Evolutionary conservation across 2,797 vertebrate genomes (phyloP).

Genomic region (Argyrosomus regius): DNA sequence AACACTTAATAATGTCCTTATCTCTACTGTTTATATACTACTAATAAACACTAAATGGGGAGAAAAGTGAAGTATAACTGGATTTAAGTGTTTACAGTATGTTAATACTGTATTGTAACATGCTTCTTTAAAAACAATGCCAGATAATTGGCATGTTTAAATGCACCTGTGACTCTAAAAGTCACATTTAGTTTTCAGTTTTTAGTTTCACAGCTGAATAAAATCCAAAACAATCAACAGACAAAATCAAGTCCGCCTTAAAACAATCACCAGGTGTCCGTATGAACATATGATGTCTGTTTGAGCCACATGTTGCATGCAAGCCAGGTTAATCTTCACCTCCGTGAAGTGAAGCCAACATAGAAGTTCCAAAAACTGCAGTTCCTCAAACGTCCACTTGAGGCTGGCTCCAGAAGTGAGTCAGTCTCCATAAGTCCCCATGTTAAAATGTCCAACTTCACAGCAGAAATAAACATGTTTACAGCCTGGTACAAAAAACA

Average conservation of each 20-base stretch:
- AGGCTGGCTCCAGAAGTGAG: too few species aligned
- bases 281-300: too few species aligned
- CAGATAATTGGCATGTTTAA: conserved; percentile 1
- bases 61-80: background rate
- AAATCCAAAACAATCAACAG: background rate
- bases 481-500: too few species aligned
- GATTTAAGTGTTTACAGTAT: conserved; percentile 12
- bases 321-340: too few species aligned
- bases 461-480: too few species aligned
- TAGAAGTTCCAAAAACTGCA: too few species aligned
- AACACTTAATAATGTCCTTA: background rate
- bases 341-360: too few species aligned
- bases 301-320: too few species aligned
- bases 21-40: background rate
- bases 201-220: conserved; percentile 23
- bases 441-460: too few species aligned
- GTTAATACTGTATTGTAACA: conserved; percentile 17
- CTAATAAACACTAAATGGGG: background rate
- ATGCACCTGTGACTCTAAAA: background rate
- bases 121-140: background rate
- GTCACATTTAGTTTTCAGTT: background rate
- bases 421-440: too few species aligned
- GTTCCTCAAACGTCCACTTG: too few species aligned
- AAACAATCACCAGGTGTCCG: too few species aligned
- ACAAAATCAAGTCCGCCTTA: background rate